Evolutionary conservation across 2,113 vertebrate species (phyloP).

Genomic region (Nicator chloris): DNA sequence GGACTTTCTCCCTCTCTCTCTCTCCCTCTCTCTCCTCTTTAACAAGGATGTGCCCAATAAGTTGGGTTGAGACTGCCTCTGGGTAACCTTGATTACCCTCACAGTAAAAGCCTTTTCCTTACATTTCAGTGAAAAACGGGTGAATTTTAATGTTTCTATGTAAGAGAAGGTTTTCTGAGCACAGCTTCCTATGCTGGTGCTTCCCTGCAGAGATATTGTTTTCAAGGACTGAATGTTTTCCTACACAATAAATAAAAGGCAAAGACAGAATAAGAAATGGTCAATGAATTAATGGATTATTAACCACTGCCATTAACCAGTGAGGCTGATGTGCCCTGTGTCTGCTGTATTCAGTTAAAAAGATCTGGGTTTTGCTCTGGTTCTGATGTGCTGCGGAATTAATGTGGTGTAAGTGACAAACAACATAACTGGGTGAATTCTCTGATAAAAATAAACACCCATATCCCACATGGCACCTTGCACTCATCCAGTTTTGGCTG

Average conservation of each 20-base stretch:
- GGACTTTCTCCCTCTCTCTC: too few species aligned
- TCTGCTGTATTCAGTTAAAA: not conserved
- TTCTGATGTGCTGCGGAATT: not conserved
- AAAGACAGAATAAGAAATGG: not conserved
- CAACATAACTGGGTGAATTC: not conserved
- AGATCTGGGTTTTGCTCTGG: not conserved
- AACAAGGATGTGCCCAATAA: too few species aligned
- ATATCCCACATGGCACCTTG: not conserved
- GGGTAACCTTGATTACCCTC: not conserved
- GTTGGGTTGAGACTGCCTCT: too few species aligned
- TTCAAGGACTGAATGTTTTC: not conserved
- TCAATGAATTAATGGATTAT: not conserved
- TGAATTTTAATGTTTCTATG: not conserved
- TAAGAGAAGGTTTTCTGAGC: not conserved
- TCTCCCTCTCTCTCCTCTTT: too few species aligned
- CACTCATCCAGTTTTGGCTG: not conserved
- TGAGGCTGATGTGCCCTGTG: not conserved
- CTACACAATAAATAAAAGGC: not conserved
- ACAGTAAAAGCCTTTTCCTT: not conserved
- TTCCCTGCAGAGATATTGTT: not conserved
- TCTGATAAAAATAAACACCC: not conserved
- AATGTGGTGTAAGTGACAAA: not conserved
- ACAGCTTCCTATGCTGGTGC: not conserved
- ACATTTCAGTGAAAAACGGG: not conserved
- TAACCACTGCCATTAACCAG: not conserved